Evolutionary conservation across 2,113 vertebrate genomes (phyloP).

Genomic region (Xenopus borealis): DNA sequence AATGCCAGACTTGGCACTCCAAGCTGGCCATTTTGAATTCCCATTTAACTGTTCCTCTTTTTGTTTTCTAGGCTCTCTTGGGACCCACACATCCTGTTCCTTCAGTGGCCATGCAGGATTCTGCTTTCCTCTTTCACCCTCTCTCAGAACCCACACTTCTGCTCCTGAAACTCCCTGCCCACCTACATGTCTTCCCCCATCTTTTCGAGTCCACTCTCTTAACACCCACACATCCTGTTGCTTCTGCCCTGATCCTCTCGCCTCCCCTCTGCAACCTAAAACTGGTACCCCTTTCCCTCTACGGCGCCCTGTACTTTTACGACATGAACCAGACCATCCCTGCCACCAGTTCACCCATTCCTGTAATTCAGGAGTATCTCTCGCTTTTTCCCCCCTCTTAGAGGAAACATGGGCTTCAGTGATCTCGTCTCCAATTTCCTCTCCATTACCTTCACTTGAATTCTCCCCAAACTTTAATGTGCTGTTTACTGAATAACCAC

Average conservation of each 20-base stretch:
- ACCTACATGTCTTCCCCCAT: background rate
- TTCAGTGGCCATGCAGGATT: slow-evolving; percentile 20
- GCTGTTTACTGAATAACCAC: slow-evolving; percentile 22
- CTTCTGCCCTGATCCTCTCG: slow-evolving; percentile 17
- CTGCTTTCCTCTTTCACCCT: slow-evolving; percentile 2
- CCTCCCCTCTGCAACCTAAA: slow-evolving; percentile 16
- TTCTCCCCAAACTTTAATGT: slow-evolving; percentile 20
- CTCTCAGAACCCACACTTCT: slow-evolving; percentile 29
- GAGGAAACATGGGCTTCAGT: background rate
- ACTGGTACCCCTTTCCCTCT: background rate
- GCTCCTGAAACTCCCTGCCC: background rate
- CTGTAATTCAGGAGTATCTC: slow-evolving; percentile 31
- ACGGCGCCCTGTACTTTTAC: background rate
- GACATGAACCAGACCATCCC: slow-evolving; percentile 36
- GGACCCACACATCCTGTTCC: slow-evolving; percentile 33
- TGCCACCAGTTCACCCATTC: slow-evolving; percentile 41
- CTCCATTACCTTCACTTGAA: background rate
- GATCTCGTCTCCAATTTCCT: background rate
- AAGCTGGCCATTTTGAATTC: slow-evolving; percentile 23
- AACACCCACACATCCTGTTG: slow-evolving; percentile 37
- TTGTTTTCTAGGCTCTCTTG: slow-evolving; percentile 21
- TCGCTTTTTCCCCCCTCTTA: slow-evolving; percentile 4
- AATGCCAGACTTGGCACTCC: slow-evolving; percentile 19
- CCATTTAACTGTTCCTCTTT: background rate
- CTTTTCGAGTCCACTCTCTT: slow-evolving; percentile 24